Percentiles rank a stretch among this genome's conserved stretches.
Conservation (phyloP, 2,113 vertebrate species). For the Lethenteron reissneri region DNA sequence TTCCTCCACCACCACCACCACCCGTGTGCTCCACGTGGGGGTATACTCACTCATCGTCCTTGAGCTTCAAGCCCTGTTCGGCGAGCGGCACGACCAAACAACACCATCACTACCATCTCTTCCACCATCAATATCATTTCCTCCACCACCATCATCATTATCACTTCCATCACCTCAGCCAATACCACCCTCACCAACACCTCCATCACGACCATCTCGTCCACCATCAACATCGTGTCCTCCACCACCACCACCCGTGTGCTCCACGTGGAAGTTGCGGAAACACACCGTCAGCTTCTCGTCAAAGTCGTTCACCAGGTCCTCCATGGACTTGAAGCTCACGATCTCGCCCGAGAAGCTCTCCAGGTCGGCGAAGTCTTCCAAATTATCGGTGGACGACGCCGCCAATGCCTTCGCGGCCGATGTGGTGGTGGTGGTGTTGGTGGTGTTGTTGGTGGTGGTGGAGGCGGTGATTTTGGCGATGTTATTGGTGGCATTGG, state of each 20-base stretch:
- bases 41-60: conserved; percentile 74
- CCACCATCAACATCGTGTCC: too few relatives aligned
- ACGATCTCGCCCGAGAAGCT: conserved; percentile 34
- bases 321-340: conserved; percentile 39
- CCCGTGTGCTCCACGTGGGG: not conserved
- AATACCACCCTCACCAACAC: too few relatives aligned
- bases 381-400: conserved; percentile 17
- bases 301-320: conserved; percentile 47
- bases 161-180: too few relatives aligned
- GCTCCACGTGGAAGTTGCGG: too few relatives aligned
- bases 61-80: conserved; percentile 41
- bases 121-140: too few relatives aligned
- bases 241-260: too few relatives aligned
- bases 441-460: not conserved
- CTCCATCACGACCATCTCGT: too few relatives aligned
- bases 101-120: too few relatives aligned
- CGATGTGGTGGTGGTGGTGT: not conserved
- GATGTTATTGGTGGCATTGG: too few relatives aligned
- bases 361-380: conserved; percentile 30
- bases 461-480: not conserved
- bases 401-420: conserved; percentile 12
- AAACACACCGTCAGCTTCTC: conserved; percentile 66
- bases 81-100: conserved; percentile 57
- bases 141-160: too few relatives aligned
- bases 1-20: not conserved